Conservation (phyloP, 2,113 vertebrate species). For the Hippocampus comes region DNA sequence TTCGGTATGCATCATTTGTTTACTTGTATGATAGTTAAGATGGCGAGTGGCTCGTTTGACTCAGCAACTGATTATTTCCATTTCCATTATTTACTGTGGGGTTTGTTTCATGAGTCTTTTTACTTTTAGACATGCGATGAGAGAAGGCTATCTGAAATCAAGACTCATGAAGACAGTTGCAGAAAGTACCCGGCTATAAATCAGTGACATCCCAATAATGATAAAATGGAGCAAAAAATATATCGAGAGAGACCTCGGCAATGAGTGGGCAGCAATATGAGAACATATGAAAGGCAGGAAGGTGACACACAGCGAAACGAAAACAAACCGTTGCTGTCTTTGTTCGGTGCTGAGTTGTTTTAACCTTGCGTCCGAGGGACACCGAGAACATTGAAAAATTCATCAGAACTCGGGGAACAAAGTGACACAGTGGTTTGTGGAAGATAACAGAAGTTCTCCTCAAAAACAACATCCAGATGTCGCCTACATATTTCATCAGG, state of each 20-base stretch:
- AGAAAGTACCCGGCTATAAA: conserved; percentile 24
- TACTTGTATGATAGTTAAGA: too few species aligned
- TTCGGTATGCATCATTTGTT: too few species aligned
- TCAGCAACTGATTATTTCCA: too few species aligned
- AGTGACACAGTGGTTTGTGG: conserved; percentile 17
- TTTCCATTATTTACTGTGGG: too few species aligned
- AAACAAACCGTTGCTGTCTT: conserved; percentile 3
- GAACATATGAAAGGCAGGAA: background rate
- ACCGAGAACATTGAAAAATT: conserved; percentile 16
- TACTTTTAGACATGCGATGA: background rate
- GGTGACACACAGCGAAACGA: background rate
- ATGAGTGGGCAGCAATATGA: conserved; percentile 4
- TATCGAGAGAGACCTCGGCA: too few species aligned
- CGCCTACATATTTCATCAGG: conserved; percentile 43
- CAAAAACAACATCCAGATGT: conserved; percentile 43
- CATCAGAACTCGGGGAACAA: conserved; percentile 14
- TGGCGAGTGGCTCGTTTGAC: too few species aligned
- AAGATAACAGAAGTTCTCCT: conserved; percentile 25
- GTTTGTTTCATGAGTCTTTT: too few species aligned
- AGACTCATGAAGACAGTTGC: conserved; percentile 39
- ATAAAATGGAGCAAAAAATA: conserved; percentile 9
- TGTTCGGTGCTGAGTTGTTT: background rate
- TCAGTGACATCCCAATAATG: background rate
- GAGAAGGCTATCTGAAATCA: conserved; percentile 35
- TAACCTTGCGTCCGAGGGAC: background rate